phyloP scores from a whole-genome alignment of 2,113 vertebrate genomes.

The Meleagris gallopavo region DNA sequence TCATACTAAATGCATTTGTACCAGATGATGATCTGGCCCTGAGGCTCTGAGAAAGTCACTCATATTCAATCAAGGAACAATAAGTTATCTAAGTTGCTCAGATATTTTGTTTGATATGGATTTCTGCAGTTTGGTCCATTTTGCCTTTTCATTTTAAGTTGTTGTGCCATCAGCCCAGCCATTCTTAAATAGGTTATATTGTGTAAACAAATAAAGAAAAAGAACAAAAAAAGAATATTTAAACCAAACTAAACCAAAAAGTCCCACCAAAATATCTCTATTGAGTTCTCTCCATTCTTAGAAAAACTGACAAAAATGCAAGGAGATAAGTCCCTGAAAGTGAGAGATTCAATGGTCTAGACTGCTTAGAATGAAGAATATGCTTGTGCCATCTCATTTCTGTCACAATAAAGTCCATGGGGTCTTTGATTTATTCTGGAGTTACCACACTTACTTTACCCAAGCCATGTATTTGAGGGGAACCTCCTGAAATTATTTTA shows the following conservation, averaged over 20 bases:
- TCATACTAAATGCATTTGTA: not conserved
- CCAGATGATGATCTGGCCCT: not conserved
- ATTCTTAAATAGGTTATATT: not conserved
- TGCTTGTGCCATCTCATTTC: not conserved
- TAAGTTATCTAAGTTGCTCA: not conserved
- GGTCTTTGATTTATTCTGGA: not conserved
- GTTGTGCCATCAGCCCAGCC: not conserved
- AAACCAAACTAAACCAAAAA: not conserved
- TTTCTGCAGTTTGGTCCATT: not conserved
- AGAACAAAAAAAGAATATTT: not conserved
- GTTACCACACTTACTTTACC: not conserved
- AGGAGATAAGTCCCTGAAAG: not conserved
- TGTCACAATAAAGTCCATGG: not conserved
- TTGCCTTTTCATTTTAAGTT: not conserved
- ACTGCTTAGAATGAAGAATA: not conserved
- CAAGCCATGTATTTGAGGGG: not conserved
- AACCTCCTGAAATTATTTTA: not conserved
- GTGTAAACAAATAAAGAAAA: not conserved
- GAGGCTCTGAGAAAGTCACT: not conserved
- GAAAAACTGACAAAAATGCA: not conserved
- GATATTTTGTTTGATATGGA: not conserved
- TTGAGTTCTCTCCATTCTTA: not conserved
- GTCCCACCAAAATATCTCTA: fast-evolving
- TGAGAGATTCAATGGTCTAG: not conserved
- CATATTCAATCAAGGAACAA: not conserved